Percentiles rank a stretch among this genome's conserved stretches.
These are phyloP conservation scores for Bombylius major DNA, from an alignment of 2,888 invertebrate species.

Conservation along the genomic window DNA sequence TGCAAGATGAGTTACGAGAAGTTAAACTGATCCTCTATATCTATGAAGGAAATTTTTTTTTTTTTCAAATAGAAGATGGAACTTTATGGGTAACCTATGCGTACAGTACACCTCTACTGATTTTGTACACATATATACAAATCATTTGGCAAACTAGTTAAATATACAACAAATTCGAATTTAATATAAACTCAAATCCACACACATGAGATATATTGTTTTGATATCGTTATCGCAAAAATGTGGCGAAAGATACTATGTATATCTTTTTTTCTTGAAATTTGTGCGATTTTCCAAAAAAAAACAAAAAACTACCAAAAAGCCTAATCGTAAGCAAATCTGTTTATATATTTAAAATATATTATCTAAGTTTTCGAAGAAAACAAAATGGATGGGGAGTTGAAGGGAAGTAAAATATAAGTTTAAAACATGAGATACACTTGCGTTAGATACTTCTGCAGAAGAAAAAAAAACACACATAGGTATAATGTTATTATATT, in stretches of 20 bases:
- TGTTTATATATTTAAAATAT: no score
- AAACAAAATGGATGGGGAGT: no score
- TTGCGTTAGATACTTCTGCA: neutral
- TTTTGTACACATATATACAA: neutral
- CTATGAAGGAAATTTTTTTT: neutral
- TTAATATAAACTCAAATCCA: neutral
- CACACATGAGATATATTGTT: no score
- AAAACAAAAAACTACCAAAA: no score
- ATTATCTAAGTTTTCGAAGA: no score
- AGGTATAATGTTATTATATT: neutral
- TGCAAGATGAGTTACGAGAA: neutral
- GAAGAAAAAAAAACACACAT: no score
- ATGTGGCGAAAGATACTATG: no score
- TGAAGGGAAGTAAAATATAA: no score
- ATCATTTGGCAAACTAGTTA: conserved; percentile 13
- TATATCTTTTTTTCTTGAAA: no score
- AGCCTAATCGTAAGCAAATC: no score
- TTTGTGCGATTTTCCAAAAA: no score
- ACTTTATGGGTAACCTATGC: conserved; percentile 5
- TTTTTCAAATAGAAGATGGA: neutral
- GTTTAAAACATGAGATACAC: neutral
- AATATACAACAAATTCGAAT: neutral
- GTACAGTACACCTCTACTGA: conserved; percentile 2
- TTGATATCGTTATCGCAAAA: no score
- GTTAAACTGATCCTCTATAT: neutral